Percentiles rank a stretch among this genome's conserved stretches.
phyloP scores from a whole-genome alignment of 2,113 vertebrate genomes.

The Aphyosemion australe region DNA sequence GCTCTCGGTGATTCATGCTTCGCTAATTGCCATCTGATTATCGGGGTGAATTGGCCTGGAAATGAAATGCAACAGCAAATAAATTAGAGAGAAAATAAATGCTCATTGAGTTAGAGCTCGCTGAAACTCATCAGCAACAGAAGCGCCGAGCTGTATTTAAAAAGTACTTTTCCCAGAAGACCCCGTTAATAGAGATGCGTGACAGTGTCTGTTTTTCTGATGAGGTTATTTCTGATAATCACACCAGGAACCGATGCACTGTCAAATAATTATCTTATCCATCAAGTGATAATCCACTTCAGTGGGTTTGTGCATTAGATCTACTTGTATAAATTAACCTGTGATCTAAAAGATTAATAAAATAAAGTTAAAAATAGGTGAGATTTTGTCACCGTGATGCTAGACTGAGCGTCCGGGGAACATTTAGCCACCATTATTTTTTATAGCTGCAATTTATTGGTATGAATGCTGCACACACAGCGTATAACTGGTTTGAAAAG shows the following conservation, averaged over 20 bases:
- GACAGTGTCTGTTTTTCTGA: conserved; percentile 55
- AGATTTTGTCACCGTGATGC: not conserved
- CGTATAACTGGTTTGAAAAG: not conserved
- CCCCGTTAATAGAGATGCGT: conserved; percentile 60
- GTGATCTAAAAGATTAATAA: not conserved
- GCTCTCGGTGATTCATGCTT: conserved; percentile 64
- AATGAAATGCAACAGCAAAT: conserved; percentile 70
- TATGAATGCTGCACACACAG: not conserved
- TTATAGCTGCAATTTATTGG: not conserved
- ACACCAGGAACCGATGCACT: conserved; percentile 28
- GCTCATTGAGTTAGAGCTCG: conserved; percentile 61
- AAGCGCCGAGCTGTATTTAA: conserved; percentile 53
- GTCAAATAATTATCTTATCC: conserved; percentile 44
- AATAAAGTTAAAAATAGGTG: not conserved
- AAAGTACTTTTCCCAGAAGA: conserved; percentile 56
- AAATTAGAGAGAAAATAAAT: conserved; percentile 69
- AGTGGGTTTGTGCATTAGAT: conserved; percentile 26
- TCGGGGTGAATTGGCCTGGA: conserved; percentile 67
- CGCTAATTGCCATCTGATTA: conserved; percentile 73
- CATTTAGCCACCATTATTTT: not conserved
- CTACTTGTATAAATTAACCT: conserved; percentile 11
- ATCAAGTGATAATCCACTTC: conserved; percentile 31
- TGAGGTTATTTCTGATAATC: conserved; percentile 46
- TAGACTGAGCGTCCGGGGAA: not conserved
- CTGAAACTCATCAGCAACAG: conserved; percentile 56